Conservation (phyloP, 2,888 invertebrate genomes). For the Trachelus tabidus region DNA sequence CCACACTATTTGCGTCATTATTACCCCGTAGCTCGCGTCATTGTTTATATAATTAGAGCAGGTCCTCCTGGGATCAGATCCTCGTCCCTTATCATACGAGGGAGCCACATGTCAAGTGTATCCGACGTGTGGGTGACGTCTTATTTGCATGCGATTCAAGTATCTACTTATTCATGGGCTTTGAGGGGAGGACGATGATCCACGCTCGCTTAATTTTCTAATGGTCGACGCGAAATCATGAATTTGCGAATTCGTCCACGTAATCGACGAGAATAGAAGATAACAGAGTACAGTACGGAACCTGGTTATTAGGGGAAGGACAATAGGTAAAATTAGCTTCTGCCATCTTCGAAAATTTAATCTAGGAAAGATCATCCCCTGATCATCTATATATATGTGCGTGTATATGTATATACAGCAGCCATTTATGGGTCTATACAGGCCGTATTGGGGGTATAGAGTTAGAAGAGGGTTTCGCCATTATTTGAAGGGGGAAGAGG, state of each 20-base stretch:
- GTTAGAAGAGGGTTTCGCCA: background rate
- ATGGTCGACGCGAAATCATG: background rate
- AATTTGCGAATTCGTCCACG: background rate
- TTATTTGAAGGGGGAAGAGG: background rate
- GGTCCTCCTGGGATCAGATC: slow-evolving; percentile 29
- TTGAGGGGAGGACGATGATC: background rate
- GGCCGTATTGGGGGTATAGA: background rate
- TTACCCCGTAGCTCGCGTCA: slow-evolving; percentile 36
- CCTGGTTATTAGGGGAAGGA: background rate
- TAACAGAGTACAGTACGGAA: background rate
- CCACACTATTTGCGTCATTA: slow-evolving; percentile 38
- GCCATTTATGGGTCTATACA: background rate
- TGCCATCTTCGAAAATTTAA: background rate
- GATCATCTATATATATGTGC: background rate
- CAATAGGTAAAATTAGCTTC: background rate
- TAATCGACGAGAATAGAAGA: background rate
- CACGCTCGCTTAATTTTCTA: background rate
- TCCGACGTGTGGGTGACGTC: slow-evolving; percentile 15
- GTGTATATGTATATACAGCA: background rate
- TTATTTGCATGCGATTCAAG: slow-evolving; percentile 15
- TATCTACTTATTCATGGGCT: background rate
- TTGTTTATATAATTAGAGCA: slow-evolving; percentile 48
- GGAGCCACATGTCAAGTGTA: slow-evolving; percentile 17
- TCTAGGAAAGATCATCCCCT: background rate
- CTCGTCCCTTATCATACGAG: slow-evolving; percentile 20